Evolutionary conservation across 2,888 invertebrate species (phyloP).

Genomic region (Conchocele bisecta): DNA sequence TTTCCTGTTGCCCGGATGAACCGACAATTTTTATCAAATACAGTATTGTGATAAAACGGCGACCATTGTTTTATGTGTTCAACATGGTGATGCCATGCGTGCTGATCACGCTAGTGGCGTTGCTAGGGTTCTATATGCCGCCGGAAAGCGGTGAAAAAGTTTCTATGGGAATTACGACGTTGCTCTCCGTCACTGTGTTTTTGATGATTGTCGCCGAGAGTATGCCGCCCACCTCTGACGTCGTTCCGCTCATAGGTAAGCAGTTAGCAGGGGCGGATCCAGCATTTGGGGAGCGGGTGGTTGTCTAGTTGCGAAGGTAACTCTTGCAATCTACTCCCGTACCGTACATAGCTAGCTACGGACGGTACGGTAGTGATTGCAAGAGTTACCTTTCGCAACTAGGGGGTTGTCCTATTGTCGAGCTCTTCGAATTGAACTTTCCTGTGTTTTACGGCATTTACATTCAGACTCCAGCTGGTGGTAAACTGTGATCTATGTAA

Average conservation of each 20-base stretch:
- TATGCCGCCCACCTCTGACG: conserved; percentile 85
- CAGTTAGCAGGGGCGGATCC: no score
- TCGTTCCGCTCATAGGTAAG: conserved; percentile 84
- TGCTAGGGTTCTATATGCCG: conserved; percentile 85
- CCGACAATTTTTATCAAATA: conserved; percentile 85
- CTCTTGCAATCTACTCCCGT: no score
- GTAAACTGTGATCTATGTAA: no score
- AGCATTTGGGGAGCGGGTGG: no score
- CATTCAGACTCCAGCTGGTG: no score
- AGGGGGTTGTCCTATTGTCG: no score
- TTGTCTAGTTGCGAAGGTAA: no score
- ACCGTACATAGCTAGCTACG: no score
- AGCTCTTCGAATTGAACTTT: no score
- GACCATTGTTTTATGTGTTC: conserved; percentile 85
- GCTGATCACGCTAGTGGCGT: conserved; percentile 84
- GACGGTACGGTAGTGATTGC: no score
- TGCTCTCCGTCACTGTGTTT: conserved; percentile 85
- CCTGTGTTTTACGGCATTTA: no score
- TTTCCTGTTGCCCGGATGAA: conserved; percentile 82
- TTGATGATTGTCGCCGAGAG: conserved; percentile 85
- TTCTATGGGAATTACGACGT: conserved; percentile 85
- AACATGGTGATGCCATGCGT: conserved; percentile 85
- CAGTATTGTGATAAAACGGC: conserved; percentile 83
- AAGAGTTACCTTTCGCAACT: no score
- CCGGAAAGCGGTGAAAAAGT: conserved; percentile 84